Conservation (phyloP, 2,113 vertebrate species). For the Plecturocebus donacophilus region DNA sequence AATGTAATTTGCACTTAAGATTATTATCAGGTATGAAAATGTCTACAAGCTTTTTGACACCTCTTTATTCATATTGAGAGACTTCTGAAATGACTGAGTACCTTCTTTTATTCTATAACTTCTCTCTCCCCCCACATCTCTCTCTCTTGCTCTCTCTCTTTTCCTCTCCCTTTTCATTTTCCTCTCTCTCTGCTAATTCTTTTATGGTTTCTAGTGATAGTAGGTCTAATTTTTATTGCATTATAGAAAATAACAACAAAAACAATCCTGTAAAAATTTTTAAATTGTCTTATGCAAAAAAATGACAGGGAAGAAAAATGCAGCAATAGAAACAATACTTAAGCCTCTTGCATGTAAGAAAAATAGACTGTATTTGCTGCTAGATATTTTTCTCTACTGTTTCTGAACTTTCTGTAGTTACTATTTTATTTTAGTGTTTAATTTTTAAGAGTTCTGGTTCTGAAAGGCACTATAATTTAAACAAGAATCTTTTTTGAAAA, state of each 20-base stretch:
- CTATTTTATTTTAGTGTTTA: too few relatives aligned
- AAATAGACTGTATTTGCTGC: too few relatives aligned
- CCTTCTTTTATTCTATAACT: not conserved
- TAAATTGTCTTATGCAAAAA: not conserved
- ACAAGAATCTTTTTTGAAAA: not conserved
- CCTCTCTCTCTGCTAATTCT: not conserved
- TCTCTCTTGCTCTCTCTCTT: not conserved
- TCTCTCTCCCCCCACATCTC: not conserved
- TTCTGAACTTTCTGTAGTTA: too few relatives aligned
- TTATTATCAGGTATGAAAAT: not conserved
- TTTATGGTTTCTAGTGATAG: not conserved
- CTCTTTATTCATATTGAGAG: not conserved
- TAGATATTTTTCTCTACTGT: too few relatives aligned
- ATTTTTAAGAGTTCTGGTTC: too few relatives aligned
- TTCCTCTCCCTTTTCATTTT: not conserved
- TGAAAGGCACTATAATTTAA: too few relatives aligned
- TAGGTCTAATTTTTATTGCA: not conserved
- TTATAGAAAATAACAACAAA: not conserved
- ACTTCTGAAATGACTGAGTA: not conserved
- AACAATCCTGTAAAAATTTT: not conserved
- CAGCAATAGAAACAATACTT: not conserved
- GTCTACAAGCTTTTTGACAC: not conserved
- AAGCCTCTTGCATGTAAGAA: too few relatives aligned
- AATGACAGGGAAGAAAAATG: not conserved
- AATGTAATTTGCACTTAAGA: not conserved